A percentile compares a stretch with the other conserved stretches of the same genome.
Conservation (phyloP, 2,797 vertebrate species). For the Myripristis jacobus region DNA sequence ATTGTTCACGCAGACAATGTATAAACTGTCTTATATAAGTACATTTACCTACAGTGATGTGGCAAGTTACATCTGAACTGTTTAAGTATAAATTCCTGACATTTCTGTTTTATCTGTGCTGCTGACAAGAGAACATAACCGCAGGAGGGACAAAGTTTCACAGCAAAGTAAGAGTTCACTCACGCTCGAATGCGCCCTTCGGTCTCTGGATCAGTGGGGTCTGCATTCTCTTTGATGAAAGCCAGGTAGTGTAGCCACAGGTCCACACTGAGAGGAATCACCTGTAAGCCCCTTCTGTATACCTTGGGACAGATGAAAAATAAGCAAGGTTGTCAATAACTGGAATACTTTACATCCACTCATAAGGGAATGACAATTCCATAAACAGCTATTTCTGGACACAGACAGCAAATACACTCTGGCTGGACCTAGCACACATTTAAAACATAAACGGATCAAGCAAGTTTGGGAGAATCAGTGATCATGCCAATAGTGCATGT, state of each 20-base stretch:
- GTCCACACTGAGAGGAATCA: constrained; percentile 98
- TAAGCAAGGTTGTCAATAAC: neutral
- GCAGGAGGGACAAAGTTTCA: too few species aligned
- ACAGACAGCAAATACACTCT: too few species aligned
- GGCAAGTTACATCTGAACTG: too few species aligned
- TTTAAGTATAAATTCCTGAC: too few species aligned
- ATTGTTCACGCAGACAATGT: neutral
- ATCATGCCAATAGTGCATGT: neutral
- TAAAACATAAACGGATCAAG: neutral
- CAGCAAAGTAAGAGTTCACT: constrained; percentile 66
- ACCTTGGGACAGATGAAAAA: constrained; percentile 82
- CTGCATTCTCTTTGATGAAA: constrained; percentile 95
- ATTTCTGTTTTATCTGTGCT: neutral
- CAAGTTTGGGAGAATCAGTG: neutral
- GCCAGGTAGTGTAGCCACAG: constrained; percentile 98
- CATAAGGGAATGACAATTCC: neutral
- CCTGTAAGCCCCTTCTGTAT: constrained; percentile 96
- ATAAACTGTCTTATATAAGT: neutral
- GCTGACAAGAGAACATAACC: too few species aligned
- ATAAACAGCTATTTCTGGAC: neutral
- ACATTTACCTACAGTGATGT: neutral
- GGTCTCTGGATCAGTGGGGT: constrained; percentile 88
- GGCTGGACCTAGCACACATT: neutral
- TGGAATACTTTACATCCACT: neutral
- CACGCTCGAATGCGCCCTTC: constrained; percentile 92